A percentile compares a stretch with the other conserved stretches of the same genome.
These are phyloP conservation scores for Phasianus colchicus DNA, from an alignment of 2,113 vertebrate genomes.

Conservation along the genomic window DNA sequence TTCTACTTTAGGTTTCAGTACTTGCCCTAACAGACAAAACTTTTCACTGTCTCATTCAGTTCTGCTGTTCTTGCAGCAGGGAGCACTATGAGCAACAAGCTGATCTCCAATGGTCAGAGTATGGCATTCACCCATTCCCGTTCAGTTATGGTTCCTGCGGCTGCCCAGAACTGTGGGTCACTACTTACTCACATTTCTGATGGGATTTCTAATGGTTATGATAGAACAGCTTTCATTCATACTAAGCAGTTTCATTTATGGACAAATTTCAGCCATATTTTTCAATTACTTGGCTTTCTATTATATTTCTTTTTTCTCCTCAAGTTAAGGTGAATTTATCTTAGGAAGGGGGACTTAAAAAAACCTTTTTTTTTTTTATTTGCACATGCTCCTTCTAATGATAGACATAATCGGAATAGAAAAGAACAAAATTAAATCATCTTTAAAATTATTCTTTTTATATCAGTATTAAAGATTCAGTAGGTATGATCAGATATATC, in stretches of 20 bases:
- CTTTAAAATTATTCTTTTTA: not conserved
- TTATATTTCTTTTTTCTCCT: not conserved
- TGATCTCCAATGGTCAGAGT: not conserved
- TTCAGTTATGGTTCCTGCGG: not conserved
- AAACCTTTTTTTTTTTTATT: fast-evolving
- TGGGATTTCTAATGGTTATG: not conserved
- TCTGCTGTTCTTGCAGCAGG: not conserved
- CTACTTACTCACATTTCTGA: not conserved
- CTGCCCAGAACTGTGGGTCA: not conserved
- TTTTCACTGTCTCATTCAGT: not conserved
- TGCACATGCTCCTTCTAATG: not conserved
- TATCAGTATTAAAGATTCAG: not conserved
- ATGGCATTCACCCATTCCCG: not conserved
- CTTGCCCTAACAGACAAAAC: not conserved
- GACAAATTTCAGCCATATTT: not conserved
- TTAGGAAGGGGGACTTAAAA: not conserved
- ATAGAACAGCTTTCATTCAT: not conserved
- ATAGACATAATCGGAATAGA: not conserved
- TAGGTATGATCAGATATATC: not conserved
- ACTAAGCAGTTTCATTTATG: not conserved
- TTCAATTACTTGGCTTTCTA: not conserved
- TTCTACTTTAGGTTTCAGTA: not conserved
- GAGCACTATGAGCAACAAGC: not conserved
- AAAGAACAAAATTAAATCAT: not conserved
- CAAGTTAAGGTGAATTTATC: not conserved